Conservation (phyloP, 2,113 vertebrate genomes). For the Myiozetetes cayanensis region DNA sequence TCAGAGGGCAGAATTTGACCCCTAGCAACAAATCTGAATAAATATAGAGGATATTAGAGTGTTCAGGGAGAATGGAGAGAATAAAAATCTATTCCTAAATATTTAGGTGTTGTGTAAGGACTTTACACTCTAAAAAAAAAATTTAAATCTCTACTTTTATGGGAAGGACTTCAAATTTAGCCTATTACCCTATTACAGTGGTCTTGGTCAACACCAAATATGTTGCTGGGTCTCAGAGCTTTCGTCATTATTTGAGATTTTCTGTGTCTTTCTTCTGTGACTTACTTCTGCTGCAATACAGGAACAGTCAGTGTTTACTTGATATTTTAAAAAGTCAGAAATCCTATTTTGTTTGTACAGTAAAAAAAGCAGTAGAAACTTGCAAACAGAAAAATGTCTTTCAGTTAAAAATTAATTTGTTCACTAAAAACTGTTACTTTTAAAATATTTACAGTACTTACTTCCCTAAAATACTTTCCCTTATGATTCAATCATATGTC, state of each 20-base stretch:
- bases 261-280: background rate
- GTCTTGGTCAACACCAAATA: background rate
- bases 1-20: background rate
- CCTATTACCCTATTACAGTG: background rate
- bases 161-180: background rate
- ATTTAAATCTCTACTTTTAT: background rate
- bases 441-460: background rate
- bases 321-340: background rate
- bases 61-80: background rate
- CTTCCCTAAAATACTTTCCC: background rate
- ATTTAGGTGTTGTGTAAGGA: background rate
- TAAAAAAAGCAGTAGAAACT: background rate
- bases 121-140: background rate
- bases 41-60: background rate
- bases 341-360: background rate
- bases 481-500: background rate
- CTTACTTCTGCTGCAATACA: background rate
- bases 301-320: background rate
- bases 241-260: rapidly evolving
- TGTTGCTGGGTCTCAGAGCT: background rate
- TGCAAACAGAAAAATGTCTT: background rate
- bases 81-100: background rate
- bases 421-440: background rate
- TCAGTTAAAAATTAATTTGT: background rate
- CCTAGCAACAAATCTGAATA: background rate